Evolutionary conservation across 1,140 invertebrate species (phyloP).

Genomic region (Apis cerana): DNA sequence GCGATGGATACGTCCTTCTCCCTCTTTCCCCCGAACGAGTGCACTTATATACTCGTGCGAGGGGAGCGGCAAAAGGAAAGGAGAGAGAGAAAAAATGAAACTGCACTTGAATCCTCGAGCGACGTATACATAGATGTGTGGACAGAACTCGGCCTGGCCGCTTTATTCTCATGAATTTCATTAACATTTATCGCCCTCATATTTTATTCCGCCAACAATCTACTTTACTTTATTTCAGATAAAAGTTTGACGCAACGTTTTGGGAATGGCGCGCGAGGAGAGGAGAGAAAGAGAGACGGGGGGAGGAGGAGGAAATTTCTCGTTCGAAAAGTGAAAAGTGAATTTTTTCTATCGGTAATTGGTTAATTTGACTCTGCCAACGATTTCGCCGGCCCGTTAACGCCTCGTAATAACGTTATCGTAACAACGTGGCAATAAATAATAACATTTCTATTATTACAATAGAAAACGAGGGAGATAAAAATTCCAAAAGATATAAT

Average conservation of each 20-base stretch:
- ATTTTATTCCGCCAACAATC: constrained; percentile 19
- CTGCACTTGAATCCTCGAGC: constrained; percentile 65
- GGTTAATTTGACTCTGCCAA: not conserved
- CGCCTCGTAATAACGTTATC: not conserved
- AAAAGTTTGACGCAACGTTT: constrained; percentile 15
- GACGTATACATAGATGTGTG: constrained; percentile 49
- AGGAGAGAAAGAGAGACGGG: too few species aligned
- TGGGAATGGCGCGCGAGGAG: not conserved
- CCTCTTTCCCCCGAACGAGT: constrained; percentile 62
- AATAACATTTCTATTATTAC: not conserved
- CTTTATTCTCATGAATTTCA: constrained; percentile 71
- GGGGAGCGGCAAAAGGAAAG: constrained; percentile 64
- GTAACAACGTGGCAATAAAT: constrained; percentile 1
- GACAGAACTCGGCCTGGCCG: constrained; percentile 40
- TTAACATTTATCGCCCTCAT: constrained; percentile 42
- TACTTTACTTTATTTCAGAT: not conserved
- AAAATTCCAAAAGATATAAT: constrained; percentile 45
- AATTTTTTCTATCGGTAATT: too few species aligned
- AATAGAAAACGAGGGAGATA: not conserved
- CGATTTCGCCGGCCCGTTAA: not conserved
- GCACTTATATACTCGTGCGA: constrained; percentile 61
- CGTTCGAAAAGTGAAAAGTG: too few species aligned
- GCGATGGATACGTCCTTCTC: constrained; percentile 6
- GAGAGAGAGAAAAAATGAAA: too few species aligned
- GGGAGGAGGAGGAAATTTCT: too few species aligned